Conservation (phyloP, 2,888 invertebrate genomes). For the Cantharis lateralis region DNA sequence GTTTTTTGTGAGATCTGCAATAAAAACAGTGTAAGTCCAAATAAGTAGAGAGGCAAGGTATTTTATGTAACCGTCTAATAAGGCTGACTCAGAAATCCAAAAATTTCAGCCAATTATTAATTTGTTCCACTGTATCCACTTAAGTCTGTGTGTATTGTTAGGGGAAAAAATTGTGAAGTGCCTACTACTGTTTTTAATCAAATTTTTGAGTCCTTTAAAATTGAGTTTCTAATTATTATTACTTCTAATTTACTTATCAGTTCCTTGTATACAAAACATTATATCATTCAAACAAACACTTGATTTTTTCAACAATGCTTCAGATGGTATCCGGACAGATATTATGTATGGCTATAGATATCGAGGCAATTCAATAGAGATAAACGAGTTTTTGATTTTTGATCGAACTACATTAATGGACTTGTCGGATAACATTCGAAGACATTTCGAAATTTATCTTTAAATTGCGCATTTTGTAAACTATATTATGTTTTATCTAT, state of each 20-base stretch:
- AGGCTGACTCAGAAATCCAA: too few species aligned
- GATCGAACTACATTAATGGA: not conserved
- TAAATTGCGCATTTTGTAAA: not conserved
- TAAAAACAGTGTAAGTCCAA: not conserved
- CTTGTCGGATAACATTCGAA: not conserved
- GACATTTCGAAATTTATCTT: not conserved
- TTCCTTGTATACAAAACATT: not conserved
- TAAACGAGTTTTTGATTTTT: not conserved
- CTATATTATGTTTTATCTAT: not conserved
- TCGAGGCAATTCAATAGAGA: not conserved
- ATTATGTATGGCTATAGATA: not conserved
- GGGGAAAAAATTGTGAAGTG: too few species aligned
- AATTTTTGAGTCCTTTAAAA: not conserved
- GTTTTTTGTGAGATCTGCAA: not conserved
- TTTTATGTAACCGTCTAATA: not conserved
- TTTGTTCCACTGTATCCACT: too few species aligned
- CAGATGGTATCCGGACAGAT: not conserved
- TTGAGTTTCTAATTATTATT: not conserved
- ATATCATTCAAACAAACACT: not conserved
- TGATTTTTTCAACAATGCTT: not conserved
- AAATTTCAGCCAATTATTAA: too few species aligned
- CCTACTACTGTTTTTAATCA: not conserved
- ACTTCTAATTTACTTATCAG: not conserved
- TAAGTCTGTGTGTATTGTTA: too few species aligned
- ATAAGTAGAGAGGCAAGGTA: not conserved